phyloP scores from a whole-genome alignment of 35 echinoderm and acorn worm species.

The Stichopus chloronotus region DNA sequence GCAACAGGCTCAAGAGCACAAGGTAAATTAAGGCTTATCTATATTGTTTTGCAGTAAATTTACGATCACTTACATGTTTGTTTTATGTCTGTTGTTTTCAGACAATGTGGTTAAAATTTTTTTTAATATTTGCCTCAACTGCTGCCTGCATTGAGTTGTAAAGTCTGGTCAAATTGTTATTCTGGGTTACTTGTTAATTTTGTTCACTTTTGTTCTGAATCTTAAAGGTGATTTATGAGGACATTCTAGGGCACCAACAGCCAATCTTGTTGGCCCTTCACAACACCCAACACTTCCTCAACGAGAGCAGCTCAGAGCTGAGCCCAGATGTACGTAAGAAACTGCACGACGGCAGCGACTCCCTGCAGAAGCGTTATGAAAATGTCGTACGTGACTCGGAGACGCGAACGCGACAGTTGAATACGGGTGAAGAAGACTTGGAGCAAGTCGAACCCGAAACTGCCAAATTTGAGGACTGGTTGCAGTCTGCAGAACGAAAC shows the following conservation, averaged over 20 bases:
- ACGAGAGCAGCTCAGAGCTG: slow-evolving; percentile 60
- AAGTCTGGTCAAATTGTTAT: no score
- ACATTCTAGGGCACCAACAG: slow-evolving; percentile 92
- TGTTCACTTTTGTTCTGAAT: background rate
- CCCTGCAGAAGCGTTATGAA: slow-evolving; percentile 79
- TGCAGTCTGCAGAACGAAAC: slow-evolving; percentile 69
- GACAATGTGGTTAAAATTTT: background rate
- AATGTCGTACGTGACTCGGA: slow-evolving; percentile 65
- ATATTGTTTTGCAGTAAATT: background rate
- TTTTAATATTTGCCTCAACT: slow-evolving; percentile 22
- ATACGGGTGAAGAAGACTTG: slow-evolving; percentile 54
- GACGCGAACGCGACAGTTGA: slow-evolving; percentile 69
- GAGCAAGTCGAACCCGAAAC: slow-evolving; percentile 66
- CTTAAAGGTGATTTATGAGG: slow-evolving; percentile 78
- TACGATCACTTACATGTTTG: no score
- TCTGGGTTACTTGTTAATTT: slow-evolving; percentile 39
- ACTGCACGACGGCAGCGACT: slow-evolving; percentile 73
- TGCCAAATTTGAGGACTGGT: slow-evolving; percentile 85
- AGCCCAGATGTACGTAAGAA: slow-evolving; percentile 82
- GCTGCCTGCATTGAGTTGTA: no score
- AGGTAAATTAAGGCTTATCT: slow-evolving; percentile 53
- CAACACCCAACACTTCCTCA: slow-evolving; percentile 84
- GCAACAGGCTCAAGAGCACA: slow-evolving; percentile 76
- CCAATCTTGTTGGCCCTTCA: slow-evolving; percentile 88
- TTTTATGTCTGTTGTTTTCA: background rate